Evolutionary conservation across 2,113 vertebrate species (phyloP), one percentile per base, ranked within the genome.

Genomic region (Phrynosoma blainvillii): DNA sequence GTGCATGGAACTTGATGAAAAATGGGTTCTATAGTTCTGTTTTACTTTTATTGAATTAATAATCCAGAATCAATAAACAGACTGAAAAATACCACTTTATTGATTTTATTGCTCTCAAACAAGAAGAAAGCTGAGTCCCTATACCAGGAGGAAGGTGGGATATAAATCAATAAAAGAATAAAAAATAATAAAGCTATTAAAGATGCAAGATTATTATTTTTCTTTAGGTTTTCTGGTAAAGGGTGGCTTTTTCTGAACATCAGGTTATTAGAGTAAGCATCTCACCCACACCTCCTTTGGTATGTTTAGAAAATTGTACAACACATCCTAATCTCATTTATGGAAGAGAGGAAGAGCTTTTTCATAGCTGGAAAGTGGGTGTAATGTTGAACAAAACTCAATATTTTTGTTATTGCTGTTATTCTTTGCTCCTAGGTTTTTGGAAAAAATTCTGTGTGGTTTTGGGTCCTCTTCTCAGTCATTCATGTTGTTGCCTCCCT

Each of bases 381-480:
- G 18, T 47, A 47, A 2, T 77, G 23, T 21, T 87, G 47, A 54
- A 14, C 11, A 65, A 36, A n/a, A 27, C 4, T 7, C 68, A 47
- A 3, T 27, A 30, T 71, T 27, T 25, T 27, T 27, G 10, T 71
- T 71, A 10, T 70, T 27, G 21, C 23, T 10, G 18, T 70, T 27
- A 6, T 70, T 27, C 23, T 27, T 81, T 94, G 16, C 23, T 92
- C 88, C 32, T 90, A 98, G 97, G 96, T 98, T 16, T 97, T 97
- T 89, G 97, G 97, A 0, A 97, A 98, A 92, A 97, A 97, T 16
- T 93, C 96, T 0, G 0, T 96, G 85, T 97, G 97, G 97, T 98
- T 98, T 93, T 98, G 97, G 97, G 47, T 97, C 66, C 56, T 97
- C 90, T 98, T 97, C 95, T 97, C 97, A 23, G 36, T 92, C 27